phyloP scores from a whole-genome alignment of 2,797 vertebrate genomes.

The Hypotaenidia philippensis region DNA sequence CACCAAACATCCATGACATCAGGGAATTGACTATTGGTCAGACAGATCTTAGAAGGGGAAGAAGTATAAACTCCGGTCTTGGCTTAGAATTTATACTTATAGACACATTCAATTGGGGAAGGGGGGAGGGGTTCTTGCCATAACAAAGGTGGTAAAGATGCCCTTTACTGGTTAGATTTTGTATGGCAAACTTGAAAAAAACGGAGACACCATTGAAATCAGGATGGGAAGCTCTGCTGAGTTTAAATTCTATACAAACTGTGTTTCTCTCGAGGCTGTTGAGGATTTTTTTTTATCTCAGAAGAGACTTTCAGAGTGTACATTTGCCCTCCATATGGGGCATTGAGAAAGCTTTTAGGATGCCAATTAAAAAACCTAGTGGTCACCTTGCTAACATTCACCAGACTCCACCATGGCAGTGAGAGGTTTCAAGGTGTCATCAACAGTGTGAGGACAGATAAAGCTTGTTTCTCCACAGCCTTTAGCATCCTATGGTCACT shows the following conservation, averaged over 20 bases:
- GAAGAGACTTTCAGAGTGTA: background rate
- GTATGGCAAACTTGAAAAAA: slow-evolving; percentile 69
- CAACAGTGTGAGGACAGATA: background rate
- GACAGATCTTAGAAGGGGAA: slow-evolving; percentile 42
- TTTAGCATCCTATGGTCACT: background rate
- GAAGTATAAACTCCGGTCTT: slow-evolving; percentile 55
- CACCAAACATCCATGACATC: slow-evolving; percentile 36
- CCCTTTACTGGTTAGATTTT: slow-evolving; percentile 49
- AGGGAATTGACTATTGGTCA: slow-evolving; percentile 15
- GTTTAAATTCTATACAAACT: background rate
- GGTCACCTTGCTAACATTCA: background rate
- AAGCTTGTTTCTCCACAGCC: background rate
- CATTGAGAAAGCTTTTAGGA: background rate
- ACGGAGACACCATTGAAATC: slow-evolving; percentile 75
- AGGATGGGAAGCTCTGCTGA: slow-evolving; percentile 40
- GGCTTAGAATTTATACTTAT: slow-evolving; percentile 58
- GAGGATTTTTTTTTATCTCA: background rate
- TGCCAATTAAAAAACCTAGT: background rate
- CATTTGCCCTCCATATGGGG: background rate
- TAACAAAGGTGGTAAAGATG: slow-evolving; percentile 65
- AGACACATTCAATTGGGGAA: slow-evolving; percentile 24
- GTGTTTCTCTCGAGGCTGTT: background rate
- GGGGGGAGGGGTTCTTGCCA: slow-evolving; percentile 53
- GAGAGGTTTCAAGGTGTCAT: background rate
- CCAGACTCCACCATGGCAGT: background rate